A percentile compares a stretch with the other conserved stretches of the same genome.
Conservation (phyloP, 2,797 vertebrate species). For the Acestrorhynchus altus region DNA sequence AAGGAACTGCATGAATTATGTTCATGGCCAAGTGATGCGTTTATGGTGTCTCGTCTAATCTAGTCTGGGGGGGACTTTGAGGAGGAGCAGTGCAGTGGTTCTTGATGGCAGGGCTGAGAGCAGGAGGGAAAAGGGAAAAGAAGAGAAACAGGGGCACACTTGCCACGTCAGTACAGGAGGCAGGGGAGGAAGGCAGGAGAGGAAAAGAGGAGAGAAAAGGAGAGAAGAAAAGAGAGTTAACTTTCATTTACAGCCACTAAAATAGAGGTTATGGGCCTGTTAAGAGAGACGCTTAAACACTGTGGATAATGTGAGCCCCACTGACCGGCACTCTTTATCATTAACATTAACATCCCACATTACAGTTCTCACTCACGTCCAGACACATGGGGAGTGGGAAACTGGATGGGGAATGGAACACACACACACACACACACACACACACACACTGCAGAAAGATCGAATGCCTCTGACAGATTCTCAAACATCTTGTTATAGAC, state of each 20-base stretch:
- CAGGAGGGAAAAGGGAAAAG: slow-evolving; percentile 29
- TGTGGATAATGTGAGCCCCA: neutral
- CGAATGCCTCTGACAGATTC: neutral
- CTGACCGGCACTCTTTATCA: slow-evolving; percentile 33
- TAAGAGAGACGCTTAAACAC: neutral
- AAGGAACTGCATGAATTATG: no score
- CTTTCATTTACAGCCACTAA: neutral
- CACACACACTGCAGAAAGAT: slow-evolving; percentile 37
- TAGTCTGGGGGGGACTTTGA: neutral
- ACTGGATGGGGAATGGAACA: neutral
- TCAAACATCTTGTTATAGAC: neutral
- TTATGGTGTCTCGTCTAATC: neutral
- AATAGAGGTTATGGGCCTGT: neutral
- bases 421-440: slow-evolving; percentile 36
- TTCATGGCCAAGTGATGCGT: neutral
- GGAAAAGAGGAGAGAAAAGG: slow-evolving; percentile 49
- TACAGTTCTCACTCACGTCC: neutral
- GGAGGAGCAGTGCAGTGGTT: slow-evolving; percentile 6
- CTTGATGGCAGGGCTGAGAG: slow-evolving; percentile 22
- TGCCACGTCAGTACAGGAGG: slow-evolving; percentile 14
- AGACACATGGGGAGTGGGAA: neutral
- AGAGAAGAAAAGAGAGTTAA: slow-evolving; percentile 43
- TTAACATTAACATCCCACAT: neutral
- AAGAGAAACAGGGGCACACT: slow-evolving; percentile 23
- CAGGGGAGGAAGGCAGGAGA: slow-evolving; percentile 34